Conservation (phyloP, 2,797 vertebrate genomes). For the Microtus californicus region DNA sequence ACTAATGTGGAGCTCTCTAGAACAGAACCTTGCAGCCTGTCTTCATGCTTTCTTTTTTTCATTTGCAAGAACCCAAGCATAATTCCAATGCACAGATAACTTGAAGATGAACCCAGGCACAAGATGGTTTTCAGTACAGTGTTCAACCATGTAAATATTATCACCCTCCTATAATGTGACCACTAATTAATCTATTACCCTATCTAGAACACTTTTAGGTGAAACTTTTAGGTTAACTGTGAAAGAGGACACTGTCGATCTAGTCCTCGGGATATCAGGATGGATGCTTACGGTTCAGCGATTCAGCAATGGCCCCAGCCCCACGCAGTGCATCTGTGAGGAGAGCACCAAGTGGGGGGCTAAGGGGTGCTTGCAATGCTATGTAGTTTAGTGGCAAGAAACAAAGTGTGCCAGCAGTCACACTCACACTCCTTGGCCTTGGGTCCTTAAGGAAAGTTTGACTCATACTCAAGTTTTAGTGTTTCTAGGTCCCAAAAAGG, state of each 20-base stretch:
- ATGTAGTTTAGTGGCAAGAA: background rate
- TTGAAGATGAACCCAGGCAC: background rate
- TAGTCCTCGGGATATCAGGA: background rate
- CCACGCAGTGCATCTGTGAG: background rate
- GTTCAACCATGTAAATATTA: background rate
- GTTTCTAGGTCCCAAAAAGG: background rate
- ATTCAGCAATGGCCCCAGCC: background rate
- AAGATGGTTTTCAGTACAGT: background rate
- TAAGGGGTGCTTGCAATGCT: background rate
- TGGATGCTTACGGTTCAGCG: background rate
- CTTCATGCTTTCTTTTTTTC: constrained; percentile 1
- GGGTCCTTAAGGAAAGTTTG: background rate
- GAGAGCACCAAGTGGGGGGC: background rate
- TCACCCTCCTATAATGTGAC: background rate
- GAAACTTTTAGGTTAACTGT: background rate
- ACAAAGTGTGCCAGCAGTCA: background rate
- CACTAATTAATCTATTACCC: background rate
- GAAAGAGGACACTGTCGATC: background rate
- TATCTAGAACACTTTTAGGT: background rate
- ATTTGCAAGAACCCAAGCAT: background rate
- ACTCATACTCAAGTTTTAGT: background rate
- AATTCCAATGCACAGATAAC: background rate
- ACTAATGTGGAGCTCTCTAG: constrained; percentile 26
- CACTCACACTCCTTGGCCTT: background rate
- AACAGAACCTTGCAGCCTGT: background rate